Percentiles rank a stretch among this genome's conserved stretches.
phyloP scores from a whole-genome alignment of 2,888 invertebrate genomes.

The Chelonus formosanus region DNA sequence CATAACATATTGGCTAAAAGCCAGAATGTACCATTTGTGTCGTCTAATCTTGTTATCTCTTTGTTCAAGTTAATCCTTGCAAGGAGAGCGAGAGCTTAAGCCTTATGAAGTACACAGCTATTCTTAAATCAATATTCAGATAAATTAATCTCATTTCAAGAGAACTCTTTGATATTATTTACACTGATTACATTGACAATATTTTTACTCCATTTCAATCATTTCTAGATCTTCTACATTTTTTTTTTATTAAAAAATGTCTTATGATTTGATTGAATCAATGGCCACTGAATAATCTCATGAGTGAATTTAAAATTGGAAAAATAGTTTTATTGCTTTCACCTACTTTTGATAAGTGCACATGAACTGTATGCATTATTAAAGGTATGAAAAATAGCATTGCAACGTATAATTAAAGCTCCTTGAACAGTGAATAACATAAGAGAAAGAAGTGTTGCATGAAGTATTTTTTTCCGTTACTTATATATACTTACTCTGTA shows the following conservation, averaged over 20 bases:
- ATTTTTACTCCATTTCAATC: not conserved
- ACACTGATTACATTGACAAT: conserved; percentile 1
- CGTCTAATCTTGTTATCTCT: conserved; percentile 45
- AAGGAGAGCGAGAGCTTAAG: not conserved
- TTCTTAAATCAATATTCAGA: not conserved
- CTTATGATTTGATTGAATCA: no score
- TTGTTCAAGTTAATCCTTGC: conserved; percentile 35
- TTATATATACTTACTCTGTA: not conserved
- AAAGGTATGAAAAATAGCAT: no score
- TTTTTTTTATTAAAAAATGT: no score
- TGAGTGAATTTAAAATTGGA: no score
- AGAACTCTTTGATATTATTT: not conserved
- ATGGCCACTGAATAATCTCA: no score
- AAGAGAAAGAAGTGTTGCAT: not conserved
- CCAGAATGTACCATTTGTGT: conserved; percentile 49
- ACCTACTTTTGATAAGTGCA: no score
- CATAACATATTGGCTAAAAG: conserved; percentile 48
- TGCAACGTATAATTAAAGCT: no score
- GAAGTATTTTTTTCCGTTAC: not conserved
- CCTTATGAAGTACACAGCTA: not conserved
- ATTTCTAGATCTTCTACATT: no score
- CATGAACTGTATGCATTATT: no score
- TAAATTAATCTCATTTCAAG: conserved; percentile 2
- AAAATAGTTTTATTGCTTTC: no score
- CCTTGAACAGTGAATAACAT: not conserved